phyloP scores from a whole-genome alignment of 2,797 vertebrate genomes.

The Sebastiscus albofasciatus region DNA sequence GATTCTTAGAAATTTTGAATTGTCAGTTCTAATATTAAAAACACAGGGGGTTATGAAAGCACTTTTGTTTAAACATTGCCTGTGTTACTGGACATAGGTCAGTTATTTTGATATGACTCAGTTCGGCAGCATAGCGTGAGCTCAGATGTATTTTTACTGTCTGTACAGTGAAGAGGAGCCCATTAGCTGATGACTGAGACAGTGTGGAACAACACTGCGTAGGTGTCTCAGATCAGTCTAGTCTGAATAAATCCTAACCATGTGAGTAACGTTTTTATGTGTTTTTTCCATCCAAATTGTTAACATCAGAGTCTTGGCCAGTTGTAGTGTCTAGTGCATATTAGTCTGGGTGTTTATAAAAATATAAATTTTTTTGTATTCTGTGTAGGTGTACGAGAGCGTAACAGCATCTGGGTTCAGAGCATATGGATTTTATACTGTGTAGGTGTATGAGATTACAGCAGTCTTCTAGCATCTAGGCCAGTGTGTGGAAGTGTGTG shows the following conservation, averaged over 20 bases:
- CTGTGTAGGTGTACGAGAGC: constrained; percentile 42
- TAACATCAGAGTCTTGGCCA: background rate
- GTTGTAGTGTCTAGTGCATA: constrained; percentile 1
- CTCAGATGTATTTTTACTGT: constrained; percentile 33
- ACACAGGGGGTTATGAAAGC: background rate
- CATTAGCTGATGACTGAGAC: constrained; percentile 6
- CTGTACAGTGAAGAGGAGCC: background rate
- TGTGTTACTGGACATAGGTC: background rate
- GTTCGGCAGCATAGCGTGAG: background rate
- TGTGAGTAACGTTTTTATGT: background rate
- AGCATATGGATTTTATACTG: constrained; percentile 49
- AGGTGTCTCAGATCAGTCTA: constrained; percentile 43
- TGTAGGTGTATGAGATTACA: constrained; percentile 56
- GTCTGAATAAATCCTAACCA: constrained; percentile 32
- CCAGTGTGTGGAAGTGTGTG: background rate
- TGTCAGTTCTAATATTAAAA: background rate
- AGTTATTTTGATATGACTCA: constrained; percentile 6
- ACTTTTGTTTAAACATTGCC: background rate
- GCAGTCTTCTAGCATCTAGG: constrained; percentile 23
- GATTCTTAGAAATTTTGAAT: background rate
- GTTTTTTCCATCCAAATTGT: background rate
- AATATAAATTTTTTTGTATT: constrained; percentile 10
- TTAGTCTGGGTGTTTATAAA: background rate
- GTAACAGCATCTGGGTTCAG: constrained; percentile 53
- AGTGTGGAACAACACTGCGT: background rate